These are phyloP conservation scores for Rhodophaea formosa DNA, from an alignment of 2,888 invertebrate species.

Conservation along the genomic window DNA sequence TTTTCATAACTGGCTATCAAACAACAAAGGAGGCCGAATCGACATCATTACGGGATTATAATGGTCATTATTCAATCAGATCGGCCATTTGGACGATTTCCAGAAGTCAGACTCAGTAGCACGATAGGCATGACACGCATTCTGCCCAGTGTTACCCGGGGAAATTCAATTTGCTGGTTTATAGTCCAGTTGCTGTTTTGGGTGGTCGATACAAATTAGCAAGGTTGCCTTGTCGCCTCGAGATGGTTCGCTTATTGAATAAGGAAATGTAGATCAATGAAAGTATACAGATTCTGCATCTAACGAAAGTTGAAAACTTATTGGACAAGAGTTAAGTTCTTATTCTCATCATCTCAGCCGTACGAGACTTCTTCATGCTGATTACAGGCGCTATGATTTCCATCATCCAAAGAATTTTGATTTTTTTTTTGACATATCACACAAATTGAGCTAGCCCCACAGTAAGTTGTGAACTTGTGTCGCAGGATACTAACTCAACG, in stretches of 20 bases:
- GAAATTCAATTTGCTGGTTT: slow-evolving; percentile 2
- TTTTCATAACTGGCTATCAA: neutral
- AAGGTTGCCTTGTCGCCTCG: slow-evolving; percentile 5
- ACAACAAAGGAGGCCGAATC: slow-evolving; percentile 15
- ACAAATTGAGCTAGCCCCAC: too few relatives aligned
- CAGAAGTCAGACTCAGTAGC: slow-evolving; percentile 21
- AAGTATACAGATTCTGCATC: neutral
- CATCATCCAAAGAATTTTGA: too few relatives aligned
- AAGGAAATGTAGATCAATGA: neutral
- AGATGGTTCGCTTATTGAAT: slow-evolving; percentile 4
- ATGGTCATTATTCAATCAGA: slow-evolving; percentile 18
- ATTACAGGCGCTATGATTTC: too few relatives aligned
- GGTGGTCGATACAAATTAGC: neutral
- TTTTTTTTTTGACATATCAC: too few relatives aligned
- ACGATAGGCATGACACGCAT: slow-evolving; percentile 19
- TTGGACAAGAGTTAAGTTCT: too few relatives aligned
- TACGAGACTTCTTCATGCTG: too few relatives aligned
- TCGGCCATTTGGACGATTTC: slow-evolving; percentile 24
- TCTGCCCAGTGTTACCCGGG: slow-evolving; percentile 5
- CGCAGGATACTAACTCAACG: too few relatives aligned
- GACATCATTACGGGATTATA: slow-evolving; percentile 17
- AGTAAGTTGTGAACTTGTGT: too few relatives aligned
- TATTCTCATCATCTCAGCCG: too few relatives aligned
- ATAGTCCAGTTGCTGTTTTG: neutral
- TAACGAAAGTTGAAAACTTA: neutral